Evolutionary conservation across 2,797 vertebrate genomes (phyloP), one percentile per base, ranked within the genome.

Genomic region (Carcharodon carcharias): DNA sequence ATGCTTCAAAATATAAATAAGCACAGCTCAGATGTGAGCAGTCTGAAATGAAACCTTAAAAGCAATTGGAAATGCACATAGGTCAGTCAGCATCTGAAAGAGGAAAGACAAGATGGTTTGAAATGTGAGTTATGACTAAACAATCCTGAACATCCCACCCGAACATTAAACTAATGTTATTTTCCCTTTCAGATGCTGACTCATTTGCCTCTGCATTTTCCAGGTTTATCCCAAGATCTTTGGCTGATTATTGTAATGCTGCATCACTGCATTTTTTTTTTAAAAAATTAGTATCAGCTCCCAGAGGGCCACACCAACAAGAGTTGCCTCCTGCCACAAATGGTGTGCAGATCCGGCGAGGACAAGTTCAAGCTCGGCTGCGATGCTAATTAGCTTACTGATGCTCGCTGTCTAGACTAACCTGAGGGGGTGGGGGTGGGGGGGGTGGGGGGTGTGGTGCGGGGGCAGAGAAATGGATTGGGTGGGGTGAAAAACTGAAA

Each of bases 401-500:
- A 61, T 92, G 58, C 31, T 92, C 61, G 11, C 18, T 26, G n/a
- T 23, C 98, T 98, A 87, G 98, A 99, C 54, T 98, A 98, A 96
- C 96, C 97, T 40, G 98, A 97, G 97, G 45, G 50, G 45, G 45
- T n/a, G 45, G 45, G 45, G 45, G 0, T n/a, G n/a, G 45, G 1
- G 45, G 45, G 45, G 97, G 92, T n/a, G n/a, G n/a, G n/a, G n/a
- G n/a, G n/a, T n/a, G n/a, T n/a, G n/a, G n/a, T n/a, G n/a, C n/a
- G 97, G 97, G 45, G 7, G 61, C 18, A 45, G 61, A 23, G 35
- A 65, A 67, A 93, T 65, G 35, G 61, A 65, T 93, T 93, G 91
- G 61, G 12, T 58, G 31, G 31, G 96, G 61, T 97, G 97, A 96
- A 97, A 98, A 16, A 97, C 98, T 85, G 99, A 99, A 97, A 99